Percentiles rank a stretch among this genome's conserved stretches.
Evolutionary conservation across 2,113 vertebrate genomes (phyloP).

Genomic region (Hydrochoerus hydrochaeris): DNA sequence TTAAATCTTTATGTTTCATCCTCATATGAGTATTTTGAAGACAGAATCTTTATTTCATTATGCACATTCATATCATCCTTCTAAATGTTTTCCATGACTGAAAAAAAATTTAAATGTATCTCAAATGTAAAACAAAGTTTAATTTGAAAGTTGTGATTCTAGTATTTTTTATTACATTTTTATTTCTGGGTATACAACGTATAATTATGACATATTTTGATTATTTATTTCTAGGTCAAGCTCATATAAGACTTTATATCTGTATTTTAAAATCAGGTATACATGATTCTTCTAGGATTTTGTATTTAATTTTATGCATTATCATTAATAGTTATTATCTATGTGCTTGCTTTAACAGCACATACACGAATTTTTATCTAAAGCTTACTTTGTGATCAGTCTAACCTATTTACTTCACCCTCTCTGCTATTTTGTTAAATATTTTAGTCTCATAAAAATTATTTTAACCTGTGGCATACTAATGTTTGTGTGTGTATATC

Average conservation of each 20-base stretch:
- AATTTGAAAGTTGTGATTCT: not conserved
- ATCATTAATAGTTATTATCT: slow-evolving; percentile 34
- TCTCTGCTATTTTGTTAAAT: not conserved
- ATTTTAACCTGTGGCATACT: slow-evolving; percentile 9
- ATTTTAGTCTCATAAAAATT: slow-evolving; percentile 4
- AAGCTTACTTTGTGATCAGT: not conserved
- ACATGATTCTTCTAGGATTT: not conserved
- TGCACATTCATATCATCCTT: not conserved
- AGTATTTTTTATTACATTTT: slow-evolving; percentile 7
- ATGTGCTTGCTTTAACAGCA: not conserved
- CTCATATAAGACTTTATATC: not conserved
- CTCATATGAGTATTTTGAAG: not conserved
- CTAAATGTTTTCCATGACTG: slow-evolving; percentile 1
- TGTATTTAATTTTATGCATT: slow-evolving; percentile 12
- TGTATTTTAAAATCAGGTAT: slow-evolving; percentile 33
- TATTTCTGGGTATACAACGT: not conserved
- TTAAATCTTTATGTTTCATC: slow-evolving; percentile 15
- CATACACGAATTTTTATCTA: slow-evolving; percentile 23
- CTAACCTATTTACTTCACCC: not conserved
- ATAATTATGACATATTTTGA: not conserved
- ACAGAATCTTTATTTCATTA: slow-evolving; percentile 14
- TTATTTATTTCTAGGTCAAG: not conserved
- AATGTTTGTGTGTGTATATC: not conserved
- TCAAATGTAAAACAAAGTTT: slow-evolving; percentile 39
- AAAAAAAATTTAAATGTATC: slow-evolving; percentile 10